A percentile compares a stretch with the other conserved stretches of the same genome.
phyloP scores from a whole-genome alignment of 2,797 vertebrate genomes.

The Aratinga solstitialis region DNA sequence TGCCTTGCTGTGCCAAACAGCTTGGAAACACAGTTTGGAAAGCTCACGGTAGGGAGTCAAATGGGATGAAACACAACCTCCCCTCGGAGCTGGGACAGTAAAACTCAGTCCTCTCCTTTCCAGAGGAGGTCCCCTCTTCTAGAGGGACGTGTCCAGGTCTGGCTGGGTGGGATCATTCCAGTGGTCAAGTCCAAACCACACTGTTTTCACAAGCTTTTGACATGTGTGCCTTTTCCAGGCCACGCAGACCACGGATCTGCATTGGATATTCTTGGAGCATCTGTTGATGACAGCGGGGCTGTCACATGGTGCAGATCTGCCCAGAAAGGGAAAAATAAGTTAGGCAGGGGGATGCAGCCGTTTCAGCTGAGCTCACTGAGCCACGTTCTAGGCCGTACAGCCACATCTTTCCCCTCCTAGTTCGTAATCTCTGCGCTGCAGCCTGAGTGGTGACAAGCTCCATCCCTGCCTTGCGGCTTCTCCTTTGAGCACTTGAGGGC shows the following conservation, averaged over 20 bases:
- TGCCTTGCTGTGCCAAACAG: not conserved
- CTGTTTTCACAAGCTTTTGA: not conserved
- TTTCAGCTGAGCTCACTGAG: not conserved
- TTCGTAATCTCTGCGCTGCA: not conserved
- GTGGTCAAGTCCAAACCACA: not conserved
- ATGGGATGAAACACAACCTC: not conserved
- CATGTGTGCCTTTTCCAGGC: not conserved
- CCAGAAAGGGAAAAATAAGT: not conserved
- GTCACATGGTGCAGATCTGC: not conserved
- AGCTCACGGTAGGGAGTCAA: not conserved
- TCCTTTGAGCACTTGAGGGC: conserved; percentile 53
- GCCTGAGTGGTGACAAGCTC: not conserved
- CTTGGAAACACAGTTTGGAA: not conserved
- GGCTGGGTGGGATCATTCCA: not conserved
- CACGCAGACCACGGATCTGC: not conserved
- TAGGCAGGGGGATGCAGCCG: not conserved
- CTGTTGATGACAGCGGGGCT: not conserved
- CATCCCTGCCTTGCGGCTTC: not conserved
- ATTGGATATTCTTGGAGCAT: not conserved
- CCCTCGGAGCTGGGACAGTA: not conserved
- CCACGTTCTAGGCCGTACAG: not conserved
- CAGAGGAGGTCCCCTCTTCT: not conserved
- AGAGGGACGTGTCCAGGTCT: not conserved
- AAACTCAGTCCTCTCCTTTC: not conserved
- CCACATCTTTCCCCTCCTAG: not conserved